These are phyloP conservation scores for Thymelicus sylvestris DNA, from an alignment of 2,888 invertebrate genomes.

Conservation along the genomic window DNA sequence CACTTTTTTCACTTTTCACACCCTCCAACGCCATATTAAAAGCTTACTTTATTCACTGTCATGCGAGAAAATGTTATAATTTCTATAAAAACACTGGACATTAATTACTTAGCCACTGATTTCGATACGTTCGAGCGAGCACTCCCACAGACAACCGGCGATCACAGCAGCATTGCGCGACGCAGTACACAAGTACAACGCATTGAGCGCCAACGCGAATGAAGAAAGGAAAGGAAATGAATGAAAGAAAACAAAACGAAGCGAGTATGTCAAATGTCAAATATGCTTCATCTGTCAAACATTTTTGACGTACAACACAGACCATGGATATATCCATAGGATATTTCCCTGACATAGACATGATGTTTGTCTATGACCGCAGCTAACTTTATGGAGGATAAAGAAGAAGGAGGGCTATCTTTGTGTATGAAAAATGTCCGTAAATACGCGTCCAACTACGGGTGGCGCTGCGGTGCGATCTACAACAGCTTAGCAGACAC, in stretches of 20 bases:
- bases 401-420: too few species aligned
- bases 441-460: too few species aligned
- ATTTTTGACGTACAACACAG: background rate
- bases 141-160: slow-evolving; percentile 75
- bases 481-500: too few species aligned
- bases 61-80: slow-evolving; percentile 68
- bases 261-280: slow-evolving; percentile 29
- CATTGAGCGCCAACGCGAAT: slow-evolving; percentile 78
- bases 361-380: background rate
- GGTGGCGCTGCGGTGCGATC: too few species aligned
- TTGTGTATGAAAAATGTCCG: too few species aligned
- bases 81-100: slow-evolving; percentile 65
- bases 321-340: too few species aligned
- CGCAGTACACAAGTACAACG: slow-evolving; percentile 60
- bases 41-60: slow-evolving; percentile 77
- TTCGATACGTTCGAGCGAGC: slow-evolving; percentile 71
- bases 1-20: slow-evolving; percentile 83
- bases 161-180: slow-evolving; percentile 51
- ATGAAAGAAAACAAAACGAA: slow-evolving; percentile 38
- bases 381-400: too few species aligned
- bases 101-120: slow-evolving; percentile 67
- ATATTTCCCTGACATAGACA: background rate
- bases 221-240: slow-evolving; percentile 43
- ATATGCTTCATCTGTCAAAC: background rate
- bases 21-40: slow-evolving; percentile 83